These are phyloP conservation scores for Brachystomella parvula DNA, from an alignment of 1,140 invertebrate genomes.

Conservation along the genomic window DNA sequence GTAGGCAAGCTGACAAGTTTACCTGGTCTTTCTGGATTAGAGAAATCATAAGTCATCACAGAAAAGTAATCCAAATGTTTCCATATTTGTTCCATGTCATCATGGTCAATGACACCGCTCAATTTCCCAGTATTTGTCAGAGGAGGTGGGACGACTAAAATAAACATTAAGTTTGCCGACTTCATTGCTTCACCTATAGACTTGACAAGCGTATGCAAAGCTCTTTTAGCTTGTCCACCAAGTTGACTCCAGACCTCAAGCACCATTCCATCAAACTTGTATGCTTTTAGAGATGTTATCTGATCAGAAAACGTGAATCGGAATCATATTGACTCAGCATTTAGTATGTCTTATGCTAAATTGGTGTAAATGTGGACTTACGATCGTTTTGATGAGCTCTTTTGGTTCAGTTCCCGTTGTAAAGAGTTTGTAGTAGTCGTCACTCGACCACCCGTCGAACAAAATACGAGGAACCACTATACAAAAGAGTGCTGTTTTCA, in stretches of 20 bases:
- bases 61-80: slow-evolving; percentile 74
- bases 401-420: slow-evolving; percentile 51
- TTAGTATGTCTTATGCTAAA: too few relatives aligned
- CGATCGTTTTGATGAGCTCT: slow-evolving; percentile 52
- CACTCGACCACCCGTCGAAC: slow-evolving; percentile 72
- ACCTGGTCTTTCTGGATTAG: slow-evolving; percentile 68
- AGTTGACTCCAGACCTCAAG: slow-evolving; percentile 83
- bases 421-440: slow-evolving; percentile 58
- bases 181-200: slow-evolving; percentile 54
- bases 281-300: slow-evolving; percentile 43
- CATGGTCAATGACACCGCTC: slow-evolving; percentile 58
- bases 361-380: too few relatives aligned
- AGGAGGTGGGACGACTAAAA: slow-evolving; percentile 76
- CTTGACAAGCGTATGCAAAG: slow-evolving; percentile 50
- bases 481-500: slow-evolving; percentile 45
- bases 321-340: too few relatives aligned
- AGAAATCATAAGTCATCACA: slow-evolving; percentile 91
- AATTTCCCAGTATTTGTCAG: slow-evolving; percentile 43
- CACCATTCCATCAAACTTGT: slow-evolving; percentile 74
- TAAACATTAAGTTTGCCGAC: slow-evolving; percentile 53
- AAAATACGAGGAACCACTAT: slow-evolving; percentile 71
- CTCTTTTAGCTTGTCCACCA: slow-evolving; percentile 54
- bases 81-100: slow-evolving; percentile 68
- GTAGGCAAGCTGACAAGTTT: slow-evolving; percentile 18
- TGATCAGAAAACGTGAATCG: slow-evolving; percentile 1